Base-by-base conservation (phyloP, 2,888 invertebrate species). In the Xanthia togata region DNA sequence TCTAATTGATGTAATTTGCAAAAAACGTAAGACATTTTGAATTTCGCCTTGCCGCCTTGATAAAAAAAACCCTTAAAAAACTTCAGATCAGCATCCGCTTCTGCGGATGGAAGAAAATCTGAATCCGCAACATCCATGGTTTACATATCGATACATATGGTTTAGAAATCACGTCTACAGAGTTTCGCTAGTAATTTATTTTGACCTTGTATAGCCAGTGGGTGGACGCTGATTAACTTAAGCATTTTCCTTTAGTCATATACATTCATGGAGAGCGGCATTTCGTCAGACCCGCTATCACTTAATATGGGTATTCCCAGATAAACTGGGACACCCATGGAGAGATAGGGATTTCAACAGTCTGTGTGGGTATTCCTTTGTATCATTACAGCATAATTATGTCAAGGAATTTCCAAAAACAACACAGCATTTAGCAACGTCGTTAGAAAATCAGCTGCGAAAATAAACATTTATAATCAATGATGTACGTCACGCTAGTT, bases 401-500 rank as follows among this genome's bases (percentile, higher is more conserved):
- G 23, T 38, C 31, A 11, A 35, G 55, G 44, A 65, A 67, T 65
- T 70, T 31, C 35, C 35, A 31, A 62, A 53, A 41, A 20, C 26
- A 57, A 60, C 50, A 41, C n/a, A n/a, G n/a, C n/a, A n/a, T n/a
- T n/a, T 14, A 14, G 17, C 17, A 20, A 35, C 38, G n/a, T 41
- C 1, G 41, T 26, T 14, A 41, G 14, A n/a, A 59, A 26, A 75
- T 74, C 74, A 65, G 74, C 65, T 70, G 71, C 69, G 2, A 84
- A 72, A 84, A 84, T 72, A 82, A 79, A 75, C 62, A 69, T 62
- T 47, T 53, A 57, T 72, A 72, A 81, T 81, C 81, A 41, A n/a
- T 47, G 6, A 0, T 0, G 0, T 65, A 77, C 82, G 82, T 81
- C 82, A 83, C 31, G 23, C 12, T 14, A 41, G 57, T 72, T 59